Evolutionary conservation across 2,888 invertebrate genomes (phyloP), one percentile per base, ranked within the genome.

Genomic region (Drosophila neonasuta): DNA sequence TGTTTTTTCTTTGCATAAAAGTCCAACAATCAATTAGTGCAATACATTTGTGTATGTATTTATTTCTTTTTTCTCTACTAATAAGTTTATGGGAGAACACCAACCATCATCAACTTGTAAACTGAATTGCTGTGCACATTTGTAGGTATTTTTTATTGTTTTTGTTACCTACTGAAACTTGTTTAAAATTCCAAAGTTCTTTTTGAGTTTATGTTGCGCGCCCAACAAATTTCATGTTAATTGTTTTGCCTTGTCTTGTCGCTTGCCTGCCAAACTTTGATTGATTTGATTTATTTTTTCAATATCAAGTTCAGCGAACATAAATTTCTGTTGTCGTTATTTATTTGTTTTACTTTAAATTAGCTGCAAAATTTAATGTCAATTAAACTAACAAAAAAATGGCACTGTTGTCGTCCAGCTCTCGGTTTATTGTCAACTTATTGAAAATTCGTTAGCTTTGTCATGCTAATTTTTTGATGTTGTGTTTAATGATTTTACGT

Each of bases 1-100:
- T 6, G 13, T 10, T 32, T 65, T 3, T 32, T 48, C 10, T 41
- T 41, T 3, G 13, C 51, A 20, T 50, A 59, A 54, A 57, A 68
- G 48, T 29, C 50, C 59, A 68, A 55, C 76, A 76, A 85, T 82
- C 76, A 85, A 80, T 85, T 85, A 71, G 66, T 63, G 58, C 51
- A 71, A 62, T 50, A 54, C 29, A 55, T 61, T 65, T 61, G 15
- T 49, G 20, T 34, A 30, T 49, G 32, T 20, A 1, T 15, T 48
- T 50, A 59, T 32, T 13, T 45, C 29, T 45, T 52, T 50, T 55
- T 29, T 48, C 32, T 52, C 45, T 46, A 11, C 15, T 17, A 6
- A 51, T 41, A 44, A 29, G 30, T 44, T 52, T 29, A 3, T 13
- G 30, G 45, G n/a, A 17, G 11, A 11, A 52, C 10, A n/a, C 39